A percentile compares a stretch with the other conserved stretches of the same genome.
These are phyloP conservation scores for Drusus annulatus DNA, from an alignment of 1,140 invertebrate species.

Conservation along the genomic window DNA sequence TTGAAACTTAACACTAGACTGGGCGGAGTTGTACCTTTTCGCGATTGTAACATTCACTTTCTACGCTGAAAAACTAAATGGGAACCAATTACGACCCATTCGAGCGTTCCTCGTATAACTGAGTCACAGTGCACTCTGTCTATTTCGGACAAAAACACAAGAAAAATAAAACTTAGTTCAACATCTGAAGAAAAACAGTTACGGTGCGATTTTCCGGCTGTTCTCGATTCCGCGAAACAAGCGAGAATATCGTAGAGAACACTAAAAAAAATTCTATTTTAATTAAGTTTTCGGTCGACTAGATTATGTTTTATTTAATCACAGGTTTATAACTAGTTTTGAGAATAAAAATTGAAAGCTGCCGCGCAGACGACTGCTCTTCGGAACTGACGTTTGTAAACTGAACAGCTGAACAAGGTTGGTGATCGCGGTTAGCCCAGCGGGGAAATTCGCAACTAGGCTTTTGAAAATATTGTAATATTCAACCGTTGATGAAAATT, in stretches of 20 bases:
- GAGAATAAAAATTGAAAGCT: neutral
- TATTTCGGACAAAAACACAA: slow-evolving; percentile 38
- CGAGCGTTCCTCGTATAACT: slow-evolving; percentile 6
- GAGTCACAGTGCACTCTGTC: neutral
- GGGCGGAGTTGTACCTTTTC: too few relatives aligned
- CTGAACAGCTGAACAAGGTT: neutral
- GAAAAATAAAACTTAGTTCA: slow-evolving; percentile 30
- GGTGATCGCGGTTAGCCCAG: neutral
- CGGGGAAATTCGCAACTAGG: neutral
- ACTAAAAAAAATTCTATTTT: too few relatives aligned
- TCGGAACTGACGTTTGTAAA: slow-evolving; percentile 6
- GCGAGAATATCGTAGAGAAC: too few relatives aligned
- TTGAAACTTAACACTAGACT: too few relatives aligned
- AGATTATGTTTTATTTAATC: too few relatives aligned
- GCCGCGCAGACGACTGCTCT: neutral
- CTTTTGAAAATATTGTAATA: neutral
- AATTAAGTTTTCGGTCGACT: too few relatives aligned
- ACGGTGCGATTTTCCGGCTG: slow-evolving; percentile 20
- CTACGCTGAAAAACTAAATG: neutral
- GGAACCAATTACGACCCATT: slow-evolving; percentile 7
- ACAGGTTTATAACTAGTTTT: neutral
- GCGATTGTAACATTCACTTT: neutral
- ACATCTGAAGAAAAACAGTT: neutral
- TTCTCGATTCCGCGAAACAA: neutral
- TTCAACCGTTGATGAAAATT: too few relatives aligned